Base-by-base conservation (phyloP, 2,888 invertebrate genomes). In the Automeris io region DNA sequence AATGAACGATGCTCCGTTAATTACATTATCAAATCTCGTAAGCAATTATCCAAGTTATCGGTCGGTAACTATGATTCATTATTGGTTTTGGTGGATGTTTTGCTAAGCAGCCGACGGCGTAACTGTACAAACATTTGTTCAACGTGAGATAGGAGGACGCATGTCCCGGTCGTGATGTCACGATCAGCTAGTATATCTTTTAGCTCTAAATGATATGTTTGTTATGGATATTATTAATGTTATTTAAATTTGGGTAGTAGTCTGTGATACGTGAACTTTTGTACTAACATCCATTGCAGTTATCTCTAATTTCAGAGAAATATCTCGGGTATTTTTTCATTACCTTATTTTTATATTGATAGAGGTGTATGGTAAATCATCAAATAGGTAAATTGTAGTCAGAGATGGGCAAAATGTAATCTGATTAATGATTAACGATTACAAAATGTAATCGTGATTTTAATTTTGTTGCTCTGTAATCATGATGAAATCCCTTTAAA, bases 1-100 rank as follows among this genome's bases (percentile, higher is more conserved):
- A 16, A 29, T 16, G 29, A 5, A 13, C 29, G 29, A 29, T 16
- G 4, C 13, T 8, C 2, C 29, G 29, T 8, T 29, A 29, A 29
- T 29, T 29, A 16, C 7, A 29, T 29, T 29, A 29, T 16, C 29
- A n/a, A 16, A 29, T 40, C 36, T 42, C 16, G 33, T 39, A 32
- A 41, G 37, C 35, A 42, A 42, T 54, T 50, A 54, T 48, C 43
- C 49, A 45, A 48, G 44, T 33, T 21, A 35, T 25, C 35, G 41
- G 37, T 36, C 23, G 24, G 38, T 39, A 38, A 32, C 39, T 36
- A 51, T 75, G 73, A 76, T 54, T 72, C 69, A 74, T 53, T 69
- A 60, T 74, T 75, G 69, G 65, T 70, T 69, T 67, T 59, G 45
- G 42, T 59, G 44, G 42, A 50, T 67, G 65, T 71, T 69, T 63